Evolutionary conservation across 2,797 vertebrate species (phyloP).

Genomic region (Diglossa cyanea): DNA sequence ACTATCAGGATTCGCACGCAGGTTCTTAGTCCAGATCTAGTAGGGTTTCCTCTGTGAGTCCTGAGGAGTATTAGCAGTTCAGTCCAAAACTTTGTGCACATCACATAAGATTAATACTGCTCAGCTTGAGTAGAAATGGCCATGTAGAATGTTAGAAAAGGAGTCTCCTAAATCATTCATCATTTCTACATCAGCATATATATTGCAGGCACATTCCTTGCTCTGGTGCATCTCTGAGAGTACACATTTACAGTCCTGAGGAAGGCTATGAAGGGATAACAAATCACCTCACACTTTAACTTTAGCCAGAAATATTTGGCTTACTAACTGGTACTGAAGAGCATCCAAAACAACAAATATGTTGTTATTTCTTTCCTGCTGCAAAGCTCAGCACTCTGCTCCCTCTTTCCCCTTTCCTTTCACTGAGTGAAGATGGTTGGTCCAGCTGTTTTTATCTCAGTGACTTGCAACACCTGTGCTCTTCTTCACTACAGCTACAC

Average conservation of each 20-base stretch:
- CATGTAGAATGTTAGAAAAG: neutral
- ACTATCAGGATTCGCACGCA: neutral
- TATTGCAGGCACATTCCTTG: neutral
- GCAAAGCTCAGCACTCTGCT: neutral
- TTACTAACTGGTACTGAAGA: neutral
- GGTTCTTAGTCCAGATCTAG: neutral
- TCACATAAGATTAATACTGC: neutral
- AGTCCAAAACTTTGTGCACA: neutral
- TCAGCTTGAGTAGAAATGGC: neutral
- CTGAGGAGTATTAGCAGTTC: neutral
- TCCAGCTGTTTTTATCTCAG: neutral
- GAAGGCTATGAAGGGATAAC: neutral
- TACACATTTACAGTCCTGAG: neutral
- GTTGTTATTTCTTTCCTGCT: neutral
- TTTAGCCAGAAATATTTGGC: neutral
- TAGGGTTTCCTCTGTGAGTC: neutral
- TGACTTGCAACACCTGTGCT: neutral
- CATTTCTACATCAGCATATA: neutral
- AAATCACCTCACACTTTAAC: neutral
- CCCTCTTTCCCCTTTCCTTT: neutral
- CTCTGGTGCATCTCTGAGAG: neutral
- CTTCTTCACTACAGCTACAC: neutral
- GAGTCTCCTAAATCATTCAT: neutral
- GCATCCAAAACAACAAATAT: neutral
- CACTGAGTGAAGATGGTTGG: neutral